A percentile compares a stretch with the other conserved stretches of the same genome.
Conservation (phyloP, 1,140 invertebrate species). For the Maconellicoccus hirsutus region DNA sequence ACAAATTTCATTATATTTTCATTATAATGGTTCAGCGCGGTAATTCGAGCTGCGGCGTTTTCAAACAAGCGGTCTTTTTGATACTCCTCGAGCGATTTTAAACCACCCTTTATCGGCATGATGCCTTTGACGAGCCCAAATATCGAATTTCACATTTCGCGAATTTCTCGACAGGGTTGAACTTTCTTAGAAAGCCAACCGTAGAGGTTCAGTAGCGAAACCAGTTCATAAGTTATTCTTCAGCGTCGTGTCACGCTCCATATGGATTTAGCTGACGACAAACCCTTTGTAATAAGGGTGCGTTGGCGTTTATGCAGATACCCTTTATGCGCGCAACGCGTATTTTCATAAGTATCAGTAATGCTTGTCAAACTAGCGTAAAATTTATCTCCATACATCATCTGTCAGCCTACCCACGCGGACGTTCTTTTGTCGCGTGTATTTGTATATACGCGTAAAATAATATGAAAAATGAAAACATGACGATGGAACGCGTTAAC, state of each 20-base stretch:
- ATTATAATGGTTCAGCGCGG: too few species aligned
- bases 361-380: conserved; percentile 20
- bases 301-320: background rate
- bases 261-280: conserved; percentile 14
- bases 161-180: background rate
- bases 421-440: background rate
- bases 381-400: conserved; percentile 19
- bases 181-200: background rate
- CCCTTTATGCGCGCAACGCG: background rate
- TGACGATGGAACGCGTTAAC: conserved; percentile 11
- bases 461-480: conserved; percentile 15
- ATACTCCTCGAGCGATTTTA: background rate
- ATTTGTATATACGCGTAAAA: background rate
- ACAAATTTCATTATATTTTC: too few species aligned
- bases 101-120: too few species aligned
- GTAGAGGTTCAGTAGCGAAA: background rate
- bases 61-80: background rate
- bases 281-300: background rate
- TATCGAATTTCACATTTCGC: too few species aligned
- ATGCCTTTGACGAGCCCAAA: too few species aligned
- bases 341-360: conserved; percentile 15
- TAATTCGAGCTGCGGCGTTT: too few species aligned
- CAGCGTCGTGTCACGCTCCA: conserved; percentile 9
- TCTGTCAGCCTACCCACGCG: background rate
- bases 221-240: background rate